Evolutionary conservation across 2,797 vertebrate species (phyloP), one percentile per base, ranked within the genome.

Genomic region (Pseudomugil tenellus): DNA sequence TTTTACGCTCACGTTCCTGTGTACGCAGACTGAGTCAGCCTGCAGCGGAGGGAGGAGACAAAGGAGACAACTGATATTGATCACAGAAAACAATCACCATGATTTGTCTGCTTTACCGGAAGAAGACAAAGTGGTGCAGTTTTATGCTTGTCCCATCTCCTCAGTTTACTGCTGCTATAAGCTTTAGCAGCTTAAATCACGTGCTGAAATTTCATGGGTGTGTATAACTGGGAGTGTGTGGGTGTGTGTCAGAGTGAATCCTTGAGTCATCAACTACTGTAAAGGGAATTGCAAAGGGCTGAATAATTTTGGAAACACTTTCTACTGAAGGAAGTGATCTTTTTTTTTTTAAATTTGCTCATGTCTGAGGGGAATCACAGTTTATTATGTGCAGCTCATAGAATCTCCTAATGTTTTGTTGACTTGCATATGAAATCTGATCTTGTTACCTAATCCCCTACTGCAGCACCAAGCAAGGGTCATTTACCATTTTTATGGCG

Each of bases 21-120:
- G 51, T 17, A 17, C 35, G 56, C 43, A 21, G 16, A 75, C 69
- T 63, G 72, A 77, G 59, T 77, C 73, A 74, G 72, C 60, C 59
- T 69, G 65, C 66, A 64, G 69, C 67, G 73, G 74, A 46, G 81
- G 54, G 41, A n/a, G 41, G 41, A 43, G 19, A 43, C 41, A 43
- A 58, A 52, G 1, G 14, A 66, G 57, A 35, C 35, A n/a, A 6
- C 67, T 66, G 55, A 56, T 85, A 87, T 88, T 85, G 79, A 87
- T 88, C 72, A 76, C 51, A 82, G 64, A 77, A 83, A 63, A 76
- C n/a, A 65, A 76, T 78, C 62, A 56, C 35, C 70, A 60, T 72
- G 56, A 53, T 81, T 32, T 46, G 68, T 67, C 28, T 67, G 43
- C 23, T 32, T 32, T 74, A 63, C 55, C 9, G 0, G 2, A 57